Evolutionary conservation across 64 coral and sea anemone genomes (phyloP), one percentile per base, ranked within the genome.

Genomic region (Hydrozoanthus tunicans): DNA sequence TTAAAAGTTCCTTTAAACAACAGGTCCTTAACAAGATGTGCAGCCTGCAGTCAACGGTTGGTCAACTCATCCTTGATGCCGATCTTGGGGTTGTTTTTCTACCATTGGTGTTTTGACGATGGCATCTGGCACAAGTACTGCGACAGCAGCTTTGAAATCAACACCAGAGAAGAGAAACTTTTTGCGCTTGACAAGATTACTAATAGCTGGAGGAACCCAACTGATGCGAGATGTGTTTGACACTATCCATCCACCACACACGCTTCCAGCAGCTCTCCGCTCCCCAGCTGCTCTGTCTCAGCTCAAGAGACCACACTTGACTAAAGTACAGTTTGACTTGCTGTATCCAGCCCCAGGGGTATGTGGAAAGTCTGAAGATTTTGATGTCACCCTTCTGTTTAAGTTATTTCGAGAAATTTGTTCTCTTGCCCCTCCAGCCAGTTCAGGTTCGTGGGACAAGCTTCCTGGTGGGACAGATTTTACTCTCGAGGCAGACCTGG

Each of bases 141-240:
- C 65, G 9, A 27, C 66, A 56, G 25, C 69, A 73, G 85, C 58
- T 59, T 51, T 89, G 9, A 73, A 56, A 7, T 89, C 51, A n/a
- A 56, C 86, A 89, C 57, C 70, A 4, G 77, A 79, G 56, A 79
- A 79, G 56, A 79, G 77, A 56, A 79, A 79, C n/a, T 79, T 79
- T n/a, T 6, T 60, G 56, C 4, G 57, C 0, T 79, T 79, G 56
- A 79, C 77, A 79, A 79, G 56, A 9, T 14, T 79, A 7, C 77
- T 79, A 6, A 79, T 79, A 27, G 77, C 77, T 59, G 77, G 77
- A 3, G 77, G 12, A 9, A 79, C 77, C 7, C 13, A 1, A 15
- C 65, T 86, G n/a, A 6, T 86, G n/a, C 64, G 53, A 23, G 65
- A 14, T 25, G 56, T 73, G 4, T 86, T 86, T 55, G 83, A 86